Evolutionary conservation across 2,113 vertebrate genomes (phyloP).

Genomic region (Hippocampus guttulatus): DNA sequence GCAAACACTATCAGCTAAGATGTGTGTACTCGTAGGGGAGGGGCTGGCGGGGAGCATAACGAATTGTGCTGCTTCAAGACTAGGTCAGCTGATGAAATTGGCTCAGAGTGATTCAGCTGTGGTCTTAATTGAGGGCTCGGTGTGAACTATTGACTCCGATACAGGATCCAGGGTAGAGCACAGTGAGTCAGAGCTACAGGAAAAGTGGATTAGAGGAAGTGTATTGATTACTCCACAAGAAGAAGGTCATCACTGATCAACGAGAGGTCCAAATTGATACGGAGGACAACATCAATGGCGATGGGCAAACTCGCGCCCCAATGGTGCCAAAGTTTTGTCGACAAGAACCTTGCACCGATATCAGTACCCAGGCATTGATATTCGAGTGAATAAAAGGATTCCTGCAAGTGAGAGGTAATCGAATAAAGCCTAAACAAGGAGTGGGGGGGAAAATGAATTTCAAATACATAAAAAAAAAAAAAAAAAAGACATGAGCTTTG

Average conservation of each 20-base stretch:
- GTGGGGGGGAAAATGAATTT: not conserved
- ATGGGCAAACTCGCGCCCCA: not conserved
- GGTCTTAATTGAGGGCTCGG: slow-evolving; percentile 36
- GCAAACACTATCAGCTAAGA: slow-evolving; percentile 32
- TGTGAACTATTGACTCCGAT: slow-evolving; percentile 35
- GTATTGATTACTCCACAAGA: not conserved
- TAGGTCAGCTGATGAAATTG: slow-evolving; percentile 39
- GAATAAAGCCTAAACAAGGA: slow-evolving; percentile 21
- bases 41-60: slow-evolving; percentile 10
- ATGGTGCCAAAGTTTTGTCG: not conserved
- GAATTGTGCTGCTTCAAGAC: slow-evolving; percentile 12
- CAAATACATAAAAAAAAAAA: too few species aligned
- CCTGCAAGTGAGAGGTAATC: slow-evolving; percentile 18
- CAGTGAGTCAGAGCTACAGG: slow-evolving; percentile 23
- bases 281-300: not conserved
- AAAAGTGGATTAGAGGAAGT: slow-evolving; percentile 27
- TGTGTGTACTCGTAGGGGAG: slow-evolving; percentile 27
- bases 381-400: slow-evolving; percentile 12
- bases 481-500: too few species aligned
- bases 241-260: slow-evolving; percentile 29
- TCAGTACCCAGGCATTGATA: slow-evolving; percentile 2
- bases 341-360: not conserved
- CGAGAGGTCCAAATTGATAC: not conserved
- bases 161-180: slow-evolving; percentile 16
- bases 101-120: slow-evolving; percentile 29